Evolutionary conservation across 1,140 invertebrate genomes (phyloP).

Genomic region (Littorina saxatilis): DNA sequence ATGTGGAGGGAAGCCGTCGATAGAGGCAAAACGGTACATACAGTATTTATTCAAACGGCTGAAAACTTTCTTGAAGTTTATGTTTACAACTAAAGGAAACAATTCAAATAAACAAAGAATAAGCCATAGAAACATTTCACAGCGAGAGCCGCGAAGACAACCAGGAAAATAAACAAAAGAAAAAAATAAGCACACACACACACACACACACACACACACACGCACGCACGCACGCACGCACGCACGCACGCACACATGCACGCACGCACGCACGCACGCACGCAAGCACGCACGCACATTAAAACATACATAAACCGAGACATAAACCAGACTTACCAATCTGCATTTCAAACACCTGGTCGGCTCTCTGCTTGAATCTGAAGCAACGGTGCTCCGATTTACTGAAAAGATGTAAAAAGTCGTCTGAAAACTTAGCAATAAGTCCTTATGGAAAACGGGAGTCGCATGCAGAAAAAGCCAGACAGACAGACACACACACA

Average conservation of each 20-base stretch:
- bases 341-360: constrained; percentile 49
- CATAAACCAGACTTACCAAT: constrained; percentile 45
- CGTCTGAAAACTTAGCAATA: background rate
- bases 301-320: background rate
- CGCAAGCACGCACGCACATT: background rate
- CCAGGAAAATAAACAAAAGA: background rate
- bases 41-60: no score
- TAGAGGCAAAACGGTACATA: no score
- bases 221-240: constrained; percentile 15
- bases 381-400: constrained; percentile 50
- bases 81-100: no score
- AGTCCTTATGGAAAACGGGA: no score
- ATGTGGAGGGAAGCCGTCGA: no score
- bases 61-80: no score
- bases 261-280: constrained; percentile 9
- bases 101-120: no score
- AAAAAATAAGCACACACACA: background rate
- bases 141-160: no score
- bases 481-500: background rate
- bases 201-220: background rate
- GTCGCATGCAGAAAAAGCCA: no score
- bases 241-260: constrained; percentile 14
- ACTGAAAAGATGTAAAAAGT: constrained; percentile 37
- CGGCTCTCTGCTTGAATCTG: constrained; percentile 44
- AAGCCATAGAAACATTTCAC: no score